These are phyloP conservation scores for Thymelicus sylvestris DNA, from an alignment of 2,888 invertebrate genomes.

Conservation along the genomic window DNA sequence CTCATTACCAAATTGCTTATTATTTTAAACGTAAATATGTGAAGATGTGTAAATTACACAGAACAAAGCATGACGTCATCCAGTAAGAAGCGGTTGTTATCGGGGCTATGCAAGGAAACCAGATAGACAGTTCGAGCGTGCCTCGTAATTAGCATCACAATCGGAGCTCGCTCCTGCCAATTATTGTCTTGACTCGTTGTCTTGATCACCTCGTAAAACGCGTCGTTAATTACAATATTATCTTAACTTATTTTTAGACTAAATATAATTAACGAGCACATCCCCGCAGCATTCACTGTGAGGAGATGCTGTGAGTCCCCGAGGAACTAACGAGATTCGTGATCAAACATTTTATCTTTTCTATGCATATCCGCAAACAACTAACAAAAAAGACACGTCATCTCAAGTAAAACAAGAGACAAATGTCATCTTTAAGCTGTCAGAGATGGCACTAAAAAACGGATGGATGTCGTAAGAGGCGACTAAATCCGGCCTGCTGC, in stretches of 20 bases:
- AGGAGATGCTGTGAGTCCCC: background rate
- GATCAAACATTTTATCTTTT: too few relatives aligned
- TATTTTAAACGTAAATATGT: conserved; percentile 16
- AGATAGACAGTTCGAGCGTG: conserved; percentile 23
- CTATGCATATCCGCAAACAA: too few relatives aligned
- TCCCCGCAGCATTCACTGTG: background rate
- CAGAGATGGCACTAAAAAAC: background rate
- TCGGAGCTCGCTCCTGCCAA: conserved; percentile 25
- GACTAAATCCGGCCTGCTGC: too few relatives aligned
- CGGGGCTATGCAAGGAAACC: conserved; percentile 41
- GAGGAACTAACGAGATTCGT: too few relatives aligned
- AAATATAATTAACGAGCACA: conserved; percentile 1
- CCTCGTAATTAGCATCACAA: conserved; percentile 33
- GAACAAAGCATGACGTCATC: conserved; percentile 24
- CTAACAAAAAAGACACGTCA: too few relatives aligned
- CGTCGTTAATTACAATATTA: conserved; percentile 15
- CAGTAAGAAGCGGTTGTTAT: conserved; percentile 37
- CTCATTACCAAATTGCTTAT: conserved; percentile 24
- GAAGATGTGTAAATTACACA: conserved; percentile 11
- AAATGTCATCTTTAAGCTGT: too few relatives aligned
- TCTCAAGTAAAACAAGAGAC: too few relatives aligned
- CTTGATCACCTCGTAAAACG: conserved; percentile 13
- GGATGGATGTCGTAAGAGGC: too few relatives aligned
- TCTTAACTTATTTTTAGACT: background rate
- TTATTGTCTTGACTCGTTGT: conserved; percentile 11